Conservation (phyloP, 2,113 vertebrate species). For the Sphaerodactylus townsendi region DNA sequence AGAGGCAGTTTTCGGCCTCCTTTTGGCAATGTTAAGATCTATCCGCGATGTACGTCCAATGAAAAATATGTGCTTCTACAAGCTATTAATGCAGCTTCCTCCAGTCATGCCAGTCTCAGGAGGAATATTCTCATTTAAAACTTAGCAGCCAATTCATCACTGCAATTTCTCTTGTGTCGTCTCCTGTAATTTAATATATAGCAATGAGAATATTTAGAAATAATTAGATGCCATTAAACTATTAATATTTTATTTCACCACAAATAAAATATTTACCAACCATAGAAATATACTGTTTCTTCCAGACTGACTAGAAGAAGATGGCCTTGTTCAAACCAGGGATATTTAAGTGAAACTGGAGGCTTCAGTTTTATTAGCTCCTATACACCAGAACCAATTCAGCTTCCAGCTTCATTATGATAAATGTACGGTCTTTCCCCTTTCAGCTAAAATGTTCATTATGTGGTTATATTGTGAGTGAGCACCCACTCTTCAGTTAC, state of each 20-base stretch:
- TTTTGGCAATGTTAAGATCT: constrained; percentile 43
- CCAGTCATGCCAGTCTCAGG: constrained; percentile 45
- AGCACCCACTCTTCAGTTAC: not conserved
- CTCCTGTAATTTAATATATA: constrained; percentile 49
- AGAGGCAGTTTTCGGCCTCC: not conserved
- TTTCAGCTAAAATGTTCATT: not conserved
- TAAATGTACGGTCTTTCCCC: not conserved
- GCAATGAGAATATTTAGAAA: constrained; percentile 52
- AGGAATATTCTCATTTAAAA: constrained; percentile 70
- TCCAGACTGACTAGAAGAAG: constrained; percentile 15
- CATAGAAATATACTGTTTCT: constrained; percentile 30
- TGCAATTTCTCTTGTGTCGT: constrained; percentile 24
- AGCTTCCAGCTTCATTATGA: not conserved
- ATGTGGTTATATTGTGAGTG: not conserved
- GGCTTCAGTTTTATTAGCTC: not conserved
- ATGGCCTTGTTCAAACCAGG: constrained; percentile 13
- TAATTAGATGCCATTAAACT: constrained; percentile 48
- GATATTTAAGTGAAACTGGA: not conserved
- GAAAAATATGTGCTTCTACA: constrained; percentile 50
- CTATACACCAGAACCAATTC: not conserved
- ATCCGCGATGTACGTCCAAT: constrained; percentile 40
- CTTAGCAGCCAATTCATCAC: constrained; percentile 54
- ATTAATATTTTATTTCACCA: constrained; percentile 49
- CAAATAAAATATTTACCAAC: constrained; percentile 34
- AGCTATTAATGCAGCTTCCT: constrained; percentile 50